Evolutionary conservation across 35 echinoderm and acorn worm genomes (phyloP).

Genomic region (Anneissia japonica): DNA sequence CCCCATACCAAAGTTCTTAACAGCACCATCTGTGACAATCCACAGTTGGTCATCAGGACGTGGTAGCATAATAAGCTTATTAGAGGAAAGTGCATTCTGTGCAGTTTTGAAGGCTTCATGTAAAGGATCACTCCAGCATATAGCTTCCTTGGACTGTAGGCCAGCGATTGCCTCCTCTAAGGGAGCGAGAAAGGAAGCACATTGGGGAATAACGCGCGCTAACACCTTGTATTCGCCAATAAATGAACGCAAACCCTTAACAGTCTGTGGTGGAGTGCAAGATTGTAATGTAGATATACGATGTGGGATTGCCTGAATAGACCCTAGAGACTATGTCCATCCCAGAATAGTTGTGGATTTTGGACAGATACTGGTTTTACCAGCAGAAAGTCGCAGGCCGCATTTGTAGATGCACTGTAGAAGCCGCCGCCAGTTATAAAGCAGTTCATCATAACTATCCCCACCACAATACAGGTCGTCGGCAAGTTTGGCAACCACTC

Average conservation of each 20-base stretch:
- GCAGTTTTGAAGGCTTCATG: not conserved
- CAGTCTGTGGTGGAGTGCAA: slow-evolving; percentile 15
- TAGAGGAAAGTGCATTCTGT: not conserved
- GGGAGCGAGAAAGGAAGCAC: not conserved
- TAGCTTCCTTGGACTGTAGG: not conserved
- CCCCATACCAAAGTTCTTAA: slow-evolving; percentile 24
- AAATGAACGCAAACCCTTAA: slow-evolving; percentile 2
- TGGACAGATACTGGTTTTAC: slow-evolving; percentile 34
- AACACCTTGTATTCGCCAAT: slow-evolving; percentile 34
- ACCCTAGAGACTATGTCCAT: slow-evolving; percentile 10
- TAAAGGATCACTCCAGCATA: not conserved
- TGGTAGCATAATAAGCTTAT: slow-evolving; percentile 15
- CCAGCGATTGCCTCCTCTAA: slow-evolving; percentile 15
- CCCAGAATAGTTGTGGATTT: slow-evolving; percentile 38
- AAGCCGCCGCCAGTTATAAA: slow-evolving; percentile 23
- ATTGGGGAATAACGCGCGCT: not conserved
- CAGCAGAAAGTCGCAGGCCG: slow-evolving; percentile 20
- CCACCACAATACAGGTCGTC: slow-evolving; percentile 54
- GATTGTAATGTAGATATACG: slow-evolving; percentile 14
- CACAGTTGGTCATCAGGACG: slow-evolving; percentile 26
- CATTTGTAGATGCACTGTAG: slow-evolving; percentile 8
- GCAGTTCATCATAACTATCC: slow-evolving; percentile 32
- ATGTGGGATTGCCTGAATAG: not conserved
- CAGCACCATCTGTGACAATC: slow-evolving; percentile 47
- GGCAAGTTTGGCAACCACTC: slow-evolving; percentile 34